A percentile compares a stretch with the other conserved stretches of the same genome.
Conservation (phyloP, 53 echinoderm and acorn worm species). For the Zoroaster sp. region DNA sequence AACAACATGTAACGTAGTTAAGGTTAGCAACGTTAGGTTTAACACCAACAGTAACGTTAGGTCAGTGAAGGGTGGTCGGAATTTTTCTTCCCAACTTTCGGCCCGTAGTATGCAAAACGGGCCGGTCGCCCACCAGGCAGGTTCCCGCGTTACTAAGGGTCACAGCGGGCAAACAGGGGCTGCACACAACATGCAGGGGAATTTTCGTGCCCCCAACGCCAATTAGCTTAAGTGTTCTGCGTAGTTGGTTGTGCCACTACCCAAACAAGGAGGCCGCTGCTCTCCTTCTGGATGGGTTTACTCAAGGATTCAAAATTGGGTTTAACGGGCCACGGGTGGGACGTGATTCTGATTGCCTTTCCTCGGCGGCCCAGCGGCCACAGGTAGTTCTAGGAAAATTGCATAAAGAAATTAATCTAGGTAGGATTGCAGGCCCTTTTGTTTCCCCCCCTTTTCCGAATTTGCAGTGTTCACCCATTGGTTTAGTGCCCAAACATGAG, state of each 20-base stretch:
- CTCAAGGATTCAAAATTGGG: slow-evolving; percentile 30
- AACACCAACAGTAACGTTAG: neutral
- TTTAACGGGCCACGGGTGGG: slow-evolving; percentile 1
- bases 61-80: neutral
- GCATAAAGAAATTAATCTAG: neutral
- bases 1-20: neutral
- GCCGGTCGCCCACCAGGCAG: too few species aligned
- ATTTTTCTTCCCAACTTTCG: too few species aligned
- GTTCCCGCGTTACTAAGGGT: too few species aligned
- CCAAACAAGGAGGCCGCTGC: neutral
- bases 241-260: neutral
- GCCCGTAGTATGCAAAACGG: neutral
- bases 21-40: neutral
- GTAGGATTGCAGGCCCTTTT: slow-evolving; percentile 35
- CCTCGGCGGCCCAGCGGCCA: neutral
- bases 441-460: neutral
- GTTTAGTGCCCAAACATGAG: slow-evolving; percentile 42
- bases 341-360: neutral
- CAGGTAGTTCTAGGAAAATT: neutral
- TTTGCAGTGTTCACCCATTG: slow-evolving; percentile 36
- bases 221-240: too few species aligned
- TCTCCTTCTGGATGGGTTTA: slow-evolving; percentile 11
- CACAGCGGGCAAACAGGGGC: neutral
- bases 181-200: neutral
- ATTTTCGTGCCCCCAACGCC: too few species aligned